Evolutionary conservation across 1,140 invertebrate genomes (phyloP).

Genomic region (Drosophila mauritiana): DNA sequence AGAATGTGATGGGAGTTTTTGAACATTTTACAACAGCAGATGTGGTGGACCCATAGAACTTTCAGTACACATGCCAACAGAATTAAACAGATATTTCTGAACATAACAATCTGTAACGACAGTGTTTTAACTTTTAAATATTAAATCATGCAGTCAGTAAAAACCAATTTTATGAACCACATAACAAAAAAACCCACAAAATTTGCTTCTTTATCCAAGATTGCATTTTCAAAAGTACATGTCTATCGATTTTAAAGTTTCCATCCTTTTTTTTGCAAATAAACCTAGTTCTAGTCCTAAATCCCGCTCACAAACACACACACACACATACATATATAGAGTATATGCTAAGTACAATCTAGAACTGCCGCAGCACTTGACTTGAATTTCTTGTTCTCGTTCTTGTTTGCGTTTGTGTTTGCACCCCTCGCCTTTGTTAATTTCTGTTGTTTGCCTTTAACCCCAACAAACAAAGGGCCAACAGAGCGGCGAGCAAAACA

Average conservation of each 20-base stretch:
- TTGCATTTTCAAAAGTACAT: too few relatives aligned
- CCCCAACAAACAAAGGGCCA: constrained; percentile 58
- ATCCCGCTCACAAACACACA: neutral
- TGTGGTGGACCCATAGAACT: neutral
- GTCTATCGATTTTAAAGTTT: neutral
- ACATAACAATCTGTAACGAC: neutral
- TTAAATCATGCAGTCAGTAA: too few relatives aligned
- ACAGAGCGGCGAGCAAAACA: constrained; percentile 34
- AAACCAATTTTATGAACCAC: too few relatives aligned
- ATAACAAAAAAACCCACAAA: too few relatives aligned
- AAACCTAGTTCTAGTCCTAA: constrained; percentile 15
- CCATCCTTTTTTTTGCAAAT: neutral
- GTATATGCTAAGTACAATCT: constrained; percentile 16
- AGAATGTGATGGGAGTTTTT: neutral
- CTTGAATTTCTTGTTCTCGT: constrained; percentile 57
- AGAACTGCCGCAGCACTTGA: constrained; percentile 68
- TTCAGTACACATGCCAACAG: too few relatives aligned
- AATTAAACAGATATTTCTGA: too few relatives aligned
- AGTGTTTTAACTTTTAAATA: neutral
- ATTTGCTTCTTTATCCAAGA: neutral
- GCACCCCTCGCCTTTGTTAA: constrained; percentile 59
- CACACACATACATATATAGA: neutral
- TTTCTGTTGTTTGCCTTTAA: constrained; percentile 76
- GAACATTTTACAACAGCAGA: neutral
- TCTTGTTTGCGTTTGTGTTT: constrained; percentile 38